Conservation (phyloP, 1,140 invertebrate species). For the Drosophila sulfurigaster region DNA sequence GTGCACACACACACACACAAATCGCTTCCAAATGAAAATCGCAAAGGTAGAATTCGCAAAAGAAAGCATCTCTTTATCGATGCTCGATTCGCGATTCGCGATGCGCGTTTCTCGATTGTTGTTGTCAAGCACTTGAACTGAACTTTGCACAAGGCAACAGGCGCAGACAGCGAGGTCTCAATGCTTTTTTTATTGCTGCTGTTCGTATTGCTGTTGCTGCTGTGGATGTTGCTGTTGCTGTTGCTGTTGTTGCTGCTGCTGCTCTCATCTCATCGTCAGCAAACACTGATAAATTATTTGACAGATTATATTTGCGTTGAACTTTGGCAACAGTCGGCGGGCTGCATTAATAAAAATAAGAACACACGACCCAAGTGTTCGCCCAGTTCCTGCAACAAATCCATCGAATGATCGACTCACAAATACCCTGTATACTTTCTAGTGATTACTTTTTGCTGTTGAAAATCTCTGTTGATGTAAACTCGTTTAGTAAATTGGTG, state of each 20-base stretch:
- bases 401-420: not conserved
- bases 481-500: too few relatives aligned
- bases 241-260: slow-evolving; percentile 19
- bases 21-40: slow-evolving; percentile 44
- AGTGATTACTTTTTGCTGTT: too few relatives aligned
- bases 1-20: not conserved
- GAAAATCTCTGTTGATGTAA: too few relatives aligned
- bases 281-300: slow-evolving; percentile 82
- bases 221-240: slow-evolving; percentile 10
- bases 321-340: slow-evolving; percentile 64
- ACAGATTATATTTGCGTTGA: slow-evolving; percentile 83
- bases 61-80: slow-evolving; percentile 58
- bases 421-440: not conserved
- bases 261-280: slow-evolving; percentile 62
- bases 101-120: slow-evolving; percentile 22
- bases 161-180: slow-evolving; percentile 55
- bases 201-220: slow-evolving; percentile 14
- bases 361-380: slow-evolving; percentile 55
- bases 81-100: not conserved
- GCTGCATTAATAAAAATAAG: slow-evolving; percentile 63
- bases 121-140: slow-evolving; percentile 49
- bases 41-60: slow-evolving; percentile 11
- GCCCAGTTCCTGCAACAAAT: slow-evolving; percentile 1
- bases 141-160: slow-evolving; percentile 52
- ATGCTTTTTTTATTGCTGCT: slow-evolving; percentile 19